phyloP scores from a whole-genome alignment of 2,113 vertebrate species.

The Apodemus sylvaticus region DNA sequence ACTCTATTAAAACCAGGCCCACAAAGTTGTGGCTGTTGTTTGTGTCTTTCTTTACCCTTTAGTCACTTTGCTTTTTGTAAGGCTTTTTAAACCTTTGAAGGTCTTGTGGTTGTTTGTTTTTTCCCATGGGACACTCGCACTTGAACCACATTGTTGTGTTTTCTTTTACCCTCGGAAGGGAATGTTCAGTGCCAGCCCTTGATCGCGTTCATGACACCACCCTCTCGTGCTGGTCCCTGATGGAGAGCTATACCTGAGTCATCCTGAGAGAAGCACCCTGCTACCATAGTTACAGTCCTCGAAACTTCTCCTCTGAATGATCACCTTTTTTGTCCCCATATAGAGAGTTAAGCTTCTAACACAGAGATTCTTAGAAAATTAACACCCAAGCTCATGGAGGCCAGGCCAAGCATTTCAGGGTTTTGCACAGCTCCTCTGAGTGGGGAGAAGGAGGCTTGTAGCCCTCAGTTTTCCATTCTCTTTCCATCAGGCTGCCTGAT shows the following conservation, averaged over 20 bases:
- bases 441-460: too few relatives aligned
- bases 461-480: background rate
- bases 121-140: too few relatives aligned
- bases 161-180: background rate
- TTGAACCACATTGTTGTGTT: background rate
- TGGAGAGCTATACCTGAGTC: background rate
- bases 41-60: background rate
- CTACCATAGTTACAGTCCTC: background rate
- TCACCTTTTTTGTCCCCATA: background rate
- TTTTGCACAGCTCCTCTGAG: background rate
- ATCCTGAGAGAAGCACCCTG: background rate
- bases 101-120: background rate
- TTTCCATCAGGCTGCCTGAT: fast-evolving
- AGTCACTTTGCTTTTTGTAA: background rate
- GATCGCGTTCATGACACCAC: background rate
- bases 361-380: background rate
- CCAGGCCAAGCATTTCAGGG: background rate
- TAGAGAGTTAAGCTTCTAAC: background rate
- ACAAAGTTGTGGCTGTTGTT: background rate
- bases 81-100: background rate
- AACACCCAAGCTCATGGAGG: background rate
- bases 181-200: background rate
- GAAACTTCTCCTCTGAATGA: background rate
- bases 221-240: fast-evolving
- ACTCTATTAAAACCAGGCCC: background rate